Base-by-base conservation (phyloP, 1,140 invertebrate genomes). In the Apis laboriosa region DNA sequence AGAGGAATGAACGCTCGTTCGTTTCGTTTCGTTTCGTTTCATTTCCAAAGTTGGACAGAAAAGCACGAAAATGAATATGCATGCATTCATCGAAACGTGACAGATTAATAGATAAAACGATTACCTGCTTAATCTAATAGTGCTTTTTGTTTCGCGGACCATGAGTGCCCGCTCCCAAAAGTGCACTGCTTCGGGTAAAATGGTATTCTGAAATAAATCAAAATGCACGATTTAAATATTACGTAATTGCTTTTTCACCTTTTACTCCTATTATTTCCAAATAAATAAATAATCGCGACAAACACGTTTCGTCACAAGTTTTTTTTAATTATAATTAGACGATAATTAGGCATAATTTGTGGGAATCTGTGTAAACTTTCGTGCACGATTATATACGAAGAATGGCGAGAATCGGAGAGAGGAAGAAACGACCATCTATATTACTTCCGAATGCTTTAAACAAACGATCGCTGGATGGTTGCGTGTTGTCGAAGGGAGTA, bases 101-200 rank as follows among this genome's bases (percentile, higher is more conserved):
- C 0, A 58, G 43, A 19, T 61, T 58, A 24, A 28, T 21, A 19
- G 11, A 43, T 9, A 24, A 68, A 19, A 94, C 34, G 34, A 21
- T 95, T 94, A 98, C 98, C 98, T 96, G 93, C 97, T 98, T 58
- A 99, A 94, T 89, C 97, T 95, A 86, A 99, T 99, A 2, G 97
- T 96, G 87, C 95, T 96, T 88, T 96, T 96, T 64, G 97, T 97
- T 94, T 97, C 96, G 55, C 97, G 95, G 12, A 99, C 98, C 95
- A 96, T 97, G 55, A 99, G 94, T 1, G 98, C 98, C 92, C 96
- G 95, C 92, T 99, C 97, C 98, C 98, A 99, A 94, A 98, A 99
- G 84, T 96, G 96, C 4, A 99, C 97, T 63, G 98, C 98, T 93
- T 98, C 96, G 1, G 98, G 97, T 85, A 99, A 93, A 84, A 99